Evolutionary conservation across 2,113 vertebrate genomes (phyloP).

Genomic region (Corythornis madagascariensis): DNA sequence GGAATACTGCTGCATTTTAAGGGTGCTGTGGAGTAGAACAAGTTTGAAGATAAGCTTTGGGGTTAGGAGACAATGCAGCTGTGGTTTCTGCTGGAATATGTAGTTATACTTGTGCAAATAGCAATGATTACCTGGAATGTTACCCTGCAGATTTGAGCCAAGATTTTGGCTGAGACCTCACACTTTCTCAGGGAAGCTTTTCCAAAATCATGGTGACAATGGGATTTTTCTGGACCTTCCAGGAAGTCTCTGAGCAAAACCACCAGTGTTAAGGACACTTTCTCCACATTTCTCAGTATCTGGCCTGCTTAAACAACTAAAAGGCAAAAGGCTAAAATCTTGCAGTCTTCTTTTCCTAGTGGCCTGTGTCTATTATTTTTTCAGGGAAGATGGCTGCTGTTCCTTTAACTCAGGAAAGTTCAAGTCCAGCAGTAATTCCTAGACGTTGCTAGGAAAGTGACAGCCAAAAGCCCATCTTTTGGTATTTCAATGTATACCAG

Average conservation of each 20-base stretch:
- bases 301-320: not conserved
- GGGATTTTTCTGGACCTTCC: not conserved
- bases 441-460: not conserved
- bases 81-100: not conserved
- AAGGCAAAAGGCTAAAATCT: not conserved
- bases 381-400: not conserved
- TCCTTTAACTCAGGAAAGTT: not conserved
- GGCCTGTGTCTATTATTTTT: not conserved
- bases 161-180: not conserved
- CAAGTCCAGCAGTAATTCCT: not conserved
- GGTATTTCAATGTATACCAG: not conserved
- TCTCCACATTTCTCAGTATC: not conserved
- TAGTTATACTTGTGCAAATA: not conserved
- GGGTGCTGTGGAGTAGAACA: not conserved
- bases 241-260: not conserved
- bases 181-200: not conserved
- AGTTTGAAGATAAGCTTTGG: not conserved
- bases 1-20: not conserved
- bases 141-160: rapidly evolving
- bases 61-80: not conserved
- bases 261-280: not conserved
- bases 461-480: not conserved
- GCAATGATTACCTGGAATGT: not conserved
- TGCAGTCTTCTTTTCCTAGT: not conserved
- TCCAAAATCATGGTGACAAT: not conserved